Percentiles rank a stretch among this genome's conserved stretches.
Conservation (phyloP, 2,797 vertebrate species). For the Falco cherrug region DNA sequence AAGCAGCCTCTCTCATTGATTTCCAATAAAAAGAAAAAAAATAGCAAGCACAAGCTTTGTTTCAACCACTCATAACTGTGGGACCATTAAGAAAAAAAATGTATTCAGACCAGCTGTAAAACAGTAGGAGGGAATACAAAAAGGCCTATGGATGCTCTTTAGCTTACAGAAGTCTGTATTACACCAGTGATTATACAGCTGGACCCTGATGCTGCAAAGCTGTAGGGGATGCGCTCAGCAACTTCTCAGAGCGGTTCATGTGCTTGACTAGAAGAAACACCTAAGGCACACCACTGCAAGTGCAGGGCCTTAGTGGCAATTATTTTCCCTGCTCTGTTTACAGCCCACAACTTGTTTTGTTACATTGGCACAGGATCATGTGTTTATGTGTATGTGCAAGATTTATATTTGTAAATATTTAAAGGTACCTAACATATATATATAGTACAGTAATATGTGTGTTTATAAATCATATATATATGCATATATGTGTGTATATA, state of each 20-base stretch:
- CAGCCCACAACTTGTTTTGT: not conserved
- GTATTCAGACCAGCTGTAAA: not conserved
- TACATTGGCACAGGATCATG: not conserved
- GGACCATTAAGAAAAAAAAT: not conserved
- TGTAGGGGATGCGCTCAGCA: not conserved
- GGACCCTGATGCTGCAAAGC: not conserved
- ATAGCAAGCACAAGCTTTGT: not conserved
- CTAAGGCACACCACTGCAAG: not conserved
- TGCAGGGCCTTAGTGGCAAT: not conserved
- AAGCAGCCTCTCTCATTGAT: conserved; percentile 43
- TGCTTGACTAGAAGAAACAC: not conserved
- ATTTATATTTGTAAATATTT: not conserved
- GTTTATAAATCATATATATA: too few species aligned
- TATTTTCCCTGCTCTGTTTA: not conserved
- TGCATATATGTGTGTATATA: rapidly evolving
- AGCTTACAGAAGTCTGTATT: not conserved
- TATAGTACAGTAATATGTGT: not conserved
- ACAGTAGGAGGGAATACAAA: not conserved
- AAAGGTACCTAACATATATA: not conserved
- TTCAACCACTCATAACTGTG: not conserved
- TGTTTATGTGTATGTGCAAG: not conserved
- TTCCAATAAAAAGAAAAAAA: conserved; percentile 53
- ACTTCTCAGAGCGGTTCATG: not conserved
- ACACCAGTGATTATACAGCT: not conserved
- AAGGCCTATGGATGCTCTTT: not conserved